phyloP scores from a whole-genome alignment of 2,113 vertebrate species.

The Hypanus sabinus region DNA sequence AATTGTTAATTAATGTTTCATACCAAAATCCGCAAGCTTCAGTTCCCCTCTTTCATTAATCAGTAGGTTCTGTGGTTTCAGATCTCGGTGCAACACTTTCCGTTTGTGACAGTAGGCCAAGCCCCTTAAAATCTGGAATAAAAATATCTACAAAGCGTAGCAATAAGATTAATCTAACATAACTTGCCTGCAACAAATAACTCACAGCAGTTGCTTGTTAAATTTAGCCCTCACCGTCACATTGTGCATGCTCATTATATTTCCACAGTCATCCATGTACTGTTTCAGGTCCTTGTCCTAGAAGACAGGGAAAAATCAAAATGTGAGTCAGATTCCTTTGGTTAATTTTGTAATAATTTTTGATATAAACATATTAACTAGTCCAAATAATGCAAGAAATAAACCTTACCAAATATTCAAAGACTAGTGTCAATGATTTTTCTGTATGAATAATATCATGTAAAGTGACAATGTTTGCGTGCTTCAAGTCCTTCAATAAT shows the following conservation, averaged over 20 bases:
- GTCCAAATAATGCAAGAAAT: slow-evolving; percentile 17
- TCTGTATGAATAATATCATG: slow-evolving; percentile 98
- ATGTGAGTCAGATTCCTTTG: neutral
- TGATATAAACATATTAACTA: neutral
- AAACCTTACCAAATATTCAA: slow-evolving; percentile 87
- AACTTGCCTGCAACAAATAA: neutral
- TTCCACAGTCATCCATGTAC: slow-evolving; percentile 99
- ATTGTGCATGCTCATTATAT: slow-evolving; percentile 99
- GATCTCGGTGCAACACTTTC: slow-evolving; percentile 90
- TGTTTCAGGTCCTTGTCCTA: slow-evolving; percentile 98
- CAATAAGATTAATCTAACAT: slow-evolving; percentile 34
- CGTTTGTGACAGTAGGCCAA: slow-evolving; percentile 93
- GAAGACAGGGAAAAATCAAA: slow-evolving; percentile 42
- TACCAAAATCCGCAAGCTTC: slow-evolving; percentile 96
- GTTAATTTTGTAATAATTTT: neutral
- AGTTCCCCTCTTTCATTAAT: slow-evolving; percentile 94
- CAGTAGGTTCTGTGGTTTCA: slow-evolving; percentile 96
- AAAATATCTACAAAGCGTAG: slow-evolving; percentile 74
- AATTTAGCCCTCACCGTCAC: slow-evolving; percentile 72
- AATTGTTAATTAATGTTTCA: slow-evolving; percentile 39
- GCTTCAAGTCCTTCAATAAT: slow-evolving; percentile 94
- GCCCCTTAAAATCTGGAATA: slow-evolving; percentile 93
- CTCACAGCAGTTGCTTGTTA: neutral
- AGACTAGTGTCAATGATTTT: slow-evolving; percentile 95
- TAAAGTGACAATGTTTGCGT: slow-evolving; percentile 96